These are phyloP conservation scores for Pipistrellus pipistrellus DNA, from an alignment of 2,797 vertebrate species.

Conservation along the genomic window DNA sequence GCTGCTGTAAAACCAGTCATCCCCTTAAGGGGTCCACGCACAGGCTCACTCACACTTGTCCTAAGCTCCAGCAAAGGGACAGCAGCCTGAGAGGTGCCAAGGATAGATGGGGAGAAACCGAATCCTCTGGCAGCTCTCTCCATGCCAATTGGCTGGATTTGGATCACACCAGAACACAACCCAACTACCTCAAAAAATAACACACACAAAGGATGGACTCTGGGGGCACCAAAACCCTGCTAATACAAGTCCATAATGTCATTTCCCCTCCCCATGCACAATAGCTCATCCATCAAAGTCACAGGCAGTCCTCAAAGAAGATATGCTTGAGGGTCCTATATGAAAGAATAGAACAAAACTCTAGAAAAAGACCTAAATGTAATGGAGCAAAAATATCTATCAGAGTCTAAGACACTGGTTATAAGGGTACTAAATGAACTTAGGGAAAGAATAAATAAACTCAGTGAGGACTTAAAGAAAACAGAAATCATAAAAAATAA, in stretches of 20 bases:
- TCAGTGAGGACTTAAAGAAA: not conserved
- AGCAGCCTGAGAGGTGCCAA: not conserved
- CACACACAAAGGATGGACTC: not conserved
- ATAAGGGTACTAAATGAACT: not conserved
- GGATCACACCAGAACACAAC: not conserved
- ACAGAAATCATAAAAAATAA: not conserved
- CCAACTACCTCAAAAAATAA: not conserved
- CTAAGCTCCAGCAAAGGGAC: not conserved
- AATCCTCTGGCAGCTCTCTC: not conserved
- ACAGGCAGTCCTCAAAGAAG: not conserved
- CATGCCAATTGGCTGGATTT: not conserved
- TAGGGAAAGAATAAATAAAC: not conserved
- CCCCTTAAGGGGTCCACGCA: not conserved
- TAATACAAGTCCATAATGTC: not conserved
- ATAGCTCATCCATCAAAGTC: not conserved
- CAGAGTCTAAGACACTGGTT: not conserved
- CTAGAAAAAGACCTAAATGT: not conserved
- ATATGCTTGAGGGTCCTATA: not conserved
- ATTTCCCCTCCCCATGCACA: not conserved
- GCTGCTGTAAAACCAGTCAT: not conserved
- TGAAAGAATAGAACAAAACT: not conserved
- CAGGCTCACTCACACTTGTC: not conserved
- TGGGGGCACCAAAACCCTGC: not conserved
- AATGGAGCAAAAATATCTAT: not conserved
- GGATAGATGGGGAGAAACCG: not conserved